phyloP scores from a whole-genome alignment of 2,888 invertebrate species.

The Eretmocerus hayati region DNA sequence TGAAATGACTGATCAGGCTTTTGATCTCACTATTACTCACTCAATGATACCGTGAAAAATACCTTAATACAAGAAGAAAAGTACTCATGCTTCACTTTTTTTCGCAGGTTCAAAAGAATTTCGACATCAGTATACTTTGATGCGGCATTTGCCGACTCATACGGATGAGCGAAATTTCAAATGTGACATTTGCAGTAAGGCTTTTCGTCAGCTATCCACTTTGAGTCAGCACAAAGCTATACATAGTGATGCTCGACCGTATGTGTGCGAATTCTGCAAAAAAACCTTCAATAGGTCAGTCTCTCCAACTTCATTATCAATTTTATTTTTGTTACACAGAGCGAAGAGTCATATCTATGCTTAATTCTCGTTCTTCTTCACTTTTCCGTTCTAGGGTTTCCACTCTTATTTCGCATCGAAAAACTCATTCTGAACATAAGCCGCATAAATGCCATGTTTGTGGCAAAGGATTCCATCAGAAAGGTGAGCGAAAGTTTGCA shows the following conservation, averaged over 20 bases:
- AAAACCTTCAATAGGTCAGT: conserved; percentile 63
- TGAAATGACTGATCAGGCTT: too few species aligned
- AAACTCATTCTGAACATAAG: conserved; percentile 68
- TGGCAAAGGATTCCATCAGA: conserved; percentile 73
- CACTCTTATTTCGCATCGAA: conserved; percentile 72
- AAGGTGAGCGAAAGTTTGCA: conserved; percentile 50
- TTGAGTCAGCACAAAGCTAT: conserved; percentile 72
- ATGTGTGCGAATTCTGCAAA: conserved; percentile 66
- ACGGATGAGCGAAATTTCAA: conserved; percentile 71
- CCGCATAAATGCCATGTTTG: conserved; percentile 68
- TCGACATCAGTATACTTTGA: conserved; percentile 68
- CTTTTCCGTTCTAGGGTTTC: conserved; percentile 52
- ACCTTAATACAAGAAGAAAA: too few species aligned
- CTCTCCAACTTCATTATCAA: neutral
- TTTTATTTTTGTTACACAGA: neutral
- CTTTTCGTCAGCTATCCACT: conserved; percentile 67
- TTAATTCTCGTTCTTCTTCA: neutral
- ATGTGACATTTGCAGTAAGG: conserved; percentile 67
- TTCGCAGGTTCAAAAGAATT: conserved; percentile 62
- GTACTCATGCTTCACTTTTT: too few species aligned
- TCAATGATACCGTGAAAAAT: too few species aligned
- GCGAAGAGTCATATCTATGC: neutral
- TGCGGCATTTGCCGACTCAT: conserved; percentile 70
- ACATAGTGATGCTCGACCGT: conserved; percentile 68
- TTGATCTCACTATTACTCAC: too few species aligned